Evolutionary conservation across 2,113 vertebrate genomes (phyloP).

Genomic region (Callorhinus ursinus): DNA sequence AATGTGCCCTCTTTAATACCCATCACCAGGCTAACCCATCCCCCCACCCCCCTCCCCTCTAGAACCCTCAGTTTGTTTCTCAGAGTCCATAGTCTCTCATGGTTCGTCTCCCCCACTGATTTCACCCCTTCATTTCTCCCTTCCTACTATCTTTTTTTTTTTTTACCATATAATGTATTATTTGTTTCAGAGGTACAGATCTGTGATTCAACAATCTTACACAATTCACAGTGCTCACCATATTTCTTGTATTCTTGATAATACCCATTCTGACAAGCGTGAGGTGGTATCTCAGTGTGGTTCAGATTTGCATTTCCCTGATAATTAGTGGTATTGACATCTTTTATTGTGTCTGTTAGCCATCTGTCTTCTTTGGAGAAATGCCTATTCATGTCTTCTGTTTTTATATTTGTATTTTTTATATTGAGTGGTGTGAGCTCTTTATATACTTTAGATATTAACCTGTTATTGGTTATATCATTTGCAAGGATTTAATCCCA

Average conservation of each 20-base stretch:
- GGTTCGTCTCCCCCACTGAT: too few species aligned
- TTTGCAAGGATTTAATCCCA: not conserved
- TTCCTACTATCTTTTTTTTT: too few species aligned
- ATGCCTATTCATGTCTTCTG: not conserved
- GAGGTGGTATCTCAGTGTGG: not conserved
- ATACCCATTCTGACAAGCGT: not conserved
- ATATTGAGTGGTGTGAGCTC: not conserved
- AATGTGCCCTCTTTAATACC: too few species aligned
- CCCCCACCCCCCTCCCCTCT: too few species aligned
- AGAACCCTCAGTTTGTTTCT: too few species aligned
- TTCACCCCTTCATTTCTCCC: too few species aligned
- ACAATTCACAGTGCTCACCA: too few species aligned
- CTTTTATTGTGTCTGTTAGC: not conserved
- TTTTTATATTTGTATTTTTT: not conserved
- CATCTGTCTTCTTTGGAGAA: not conserved
- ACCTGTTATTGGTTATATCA: not conserved
- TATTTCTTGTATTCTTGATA: not conserved
- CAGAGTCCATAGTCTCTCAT: too few species aligned
- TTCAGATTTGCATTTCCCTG: not conserved
- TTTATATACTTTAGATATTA: not conserved
- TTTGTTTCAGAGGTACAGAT: too few species aligned
- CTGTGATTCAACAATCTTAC: too few species aligned
- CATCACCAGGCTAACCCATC: too few species aligned
- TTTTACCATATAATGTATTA: too few species aligned
- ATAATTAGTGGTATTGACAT: not conserved